Base-by-base conservation (phyloP, 1,140 invertebrate genomes). In the Lamellibrachia luymesi region DNA sequence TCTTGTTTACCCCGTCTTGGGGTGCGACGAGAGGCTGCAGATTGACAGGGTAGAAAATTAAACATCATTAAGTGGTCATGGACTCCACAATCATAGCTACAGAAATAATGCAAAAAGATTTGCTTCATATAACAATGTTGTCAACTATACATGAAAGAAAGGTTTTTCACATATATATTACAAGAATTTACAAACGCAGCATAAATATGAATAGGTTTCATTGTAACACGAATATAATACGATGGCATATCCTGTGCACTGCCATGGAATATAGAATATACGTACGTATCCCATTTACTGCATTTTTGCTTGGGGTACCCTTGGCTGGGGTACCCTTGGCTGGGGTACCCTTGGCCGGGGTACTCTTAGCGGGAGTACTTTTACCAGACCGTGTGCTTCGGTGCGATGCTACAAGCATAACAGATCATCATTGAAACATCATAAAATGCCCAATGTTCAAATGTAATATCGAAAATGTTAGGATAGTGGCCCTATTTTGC, bases 321-420 rank as follows among this genome's bases (percentile, higher is more conserved):
- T 51, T 27, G 27, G 52, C 50, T 50, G 49, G 50, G 25, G 52
- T 51, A 7, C 25, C 50, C 17, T 91, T 50, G 17, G 91, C 50
- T 27, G 91, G 91, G 4, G 51, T 50, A 91, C 80, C 25, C 25
- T 89, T 51, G 27, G 8, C 10, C 25, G 56, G 52, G 80, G 4
- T n/a, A 92, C 94, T 94, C 93, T 94, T 94, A 93, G 93, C 10
- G 92, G 94, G 25, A 92, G 92, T 38, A 93, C 93, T n/a, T 93
- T 80, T 80, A 80, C 13, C 93, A 49, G 94, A 93, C 90, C 94
- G 93, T 93, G 93, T 89, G 89, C 94, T 95, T 92, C 93, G 90
- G 90, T 93, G 92, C 90, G 94, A 94, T 91, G 94, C 94, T 94
- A 50, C 92, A 94, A 94, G 91, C 25, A 93, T 64, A 92, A 25